Base-by-base conservation (phyloP, 1,140 invertebrate species). In the Melitaea cinxia region DNA sequence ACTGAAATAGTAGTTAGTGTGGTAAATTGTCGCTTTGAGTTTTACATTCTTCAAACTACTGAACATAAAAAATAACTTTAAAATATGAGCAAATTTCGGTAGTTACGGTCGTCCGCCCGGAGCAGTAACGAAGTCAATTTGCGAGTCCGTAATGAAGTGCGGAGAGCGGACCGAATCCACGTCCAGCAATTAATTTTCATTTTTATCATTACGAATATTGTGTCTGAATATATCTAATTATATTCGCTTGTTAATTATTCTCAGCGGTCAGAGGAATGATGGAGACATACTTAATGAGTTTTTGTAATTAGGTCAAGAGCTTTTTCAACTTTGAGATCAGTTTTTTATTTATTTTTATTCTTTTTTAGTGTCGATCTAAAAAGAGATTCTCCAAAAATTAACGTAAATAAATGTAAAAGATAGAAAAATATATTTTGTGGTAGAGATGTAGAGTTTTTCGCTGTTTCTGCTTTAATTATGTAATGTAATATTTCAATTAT, bases 111-210 rank as follows among this genome's bases (percentile, higher is more conserved):
- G 56, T 58, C 56, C 56, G 56, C 33, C 33, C 56, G 15, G 10
- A 4, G 17, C 21, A 17, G 19, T 58, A 58, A 58, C 56, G 56
- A 58, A 58, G 74, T 64, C 77, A 79, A 79, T 79, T 75, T 73
- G 58, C 45, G 63, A 42, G 49, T 35, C 26, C 59, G 54, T 70
- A 77, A 77, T 73, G 68, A 72, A 72, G 67, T 61, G 65, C n/a
- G 37, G n/a, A 19, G 17, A 7, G 26, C 45, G 15, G 47, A 28
- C 42, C 56, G 47, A 58, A 39, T 52, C 39, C 50, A 26, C 14
- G 58, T 58, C 37, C 42, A 30, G 39, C 67, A 69, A 78, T 78
- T 72, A 71, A 71, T 75, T 58, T 57, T 35, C 45, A 65, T 65
- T 58, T 65, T 65, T 65, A 45, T 57, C 37, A 57, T 58, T 42